Percentiles rank a stretch among this genome's conserved stretches.
Conservation (phyloP, 2,113 vertebrate species). For the Siniperca knerii region DNA sequence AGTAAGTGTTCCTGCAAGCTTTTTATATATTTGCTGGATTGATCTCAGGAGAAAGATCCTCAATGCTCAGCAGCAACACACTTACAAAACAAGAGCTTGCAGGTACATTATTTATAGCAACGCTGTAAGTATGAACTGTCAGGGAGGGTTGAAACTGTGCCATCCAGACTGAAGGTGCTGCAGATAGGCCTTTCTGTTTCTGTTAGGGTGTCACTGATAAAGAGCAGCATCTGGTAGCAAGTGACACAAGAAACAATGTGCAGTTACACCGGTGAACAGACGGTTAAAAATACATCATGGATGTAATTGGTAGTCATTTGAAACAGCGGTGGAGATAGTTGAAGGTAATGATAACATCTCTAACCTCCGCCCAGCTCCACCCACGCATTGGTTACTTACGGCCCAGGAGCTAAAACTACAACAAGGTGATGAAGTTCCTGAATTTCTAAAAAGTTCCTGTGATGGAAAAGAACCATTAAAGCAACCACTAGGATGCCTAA, state of each 20-base stretch:
- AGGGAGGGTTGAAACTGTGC: constrained; percentile 1
- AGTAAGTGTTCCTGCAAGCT: background rate
- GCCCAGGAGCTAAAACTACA: background rate
- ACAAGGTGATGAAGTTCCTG: background rate
- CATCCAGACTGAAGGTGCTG: constrained; percentile 5
- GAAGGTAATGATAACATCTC: constrained; percentile 49
- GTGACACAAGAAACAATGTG: constrained; percentile 31
- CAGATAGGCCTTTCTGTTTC: constrained; percentile 23
- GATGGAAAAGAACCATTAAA: background rate
- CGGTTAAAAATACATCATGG: background rate
- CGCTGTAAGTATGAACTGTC: constrained; percentile 40
- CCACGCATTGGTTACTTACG: background rate
- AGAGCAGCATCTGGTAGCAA: constrained; percentile 19
- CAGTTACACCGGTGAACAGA: background rate
- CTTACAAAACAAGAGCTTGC: constrained; percentile 37
- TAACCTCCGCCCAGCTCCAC: constrained; percentile 55
- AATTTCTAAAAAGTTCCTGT: background rate
- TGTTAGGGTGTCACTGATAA: constrained; percentile 52
- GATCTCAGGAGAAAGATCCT: constrained; percentile 29
- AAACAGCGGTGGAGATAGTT: constrained; percentile 5
- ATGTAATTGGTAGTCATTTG: background rate
- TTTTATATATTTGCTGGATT: constrained; percentile 13
- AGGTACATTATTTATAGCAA: constrained; percentile 72
- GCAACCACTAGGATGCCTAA: background rate
- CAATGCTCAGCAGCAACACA: constrained; percentile 12